Evolutionary conservation across 1,140 invertebrate species (phyloP), one percentile per base, ranked within the genome.

Genomic region (Listronotus oregonensis): DNA sequence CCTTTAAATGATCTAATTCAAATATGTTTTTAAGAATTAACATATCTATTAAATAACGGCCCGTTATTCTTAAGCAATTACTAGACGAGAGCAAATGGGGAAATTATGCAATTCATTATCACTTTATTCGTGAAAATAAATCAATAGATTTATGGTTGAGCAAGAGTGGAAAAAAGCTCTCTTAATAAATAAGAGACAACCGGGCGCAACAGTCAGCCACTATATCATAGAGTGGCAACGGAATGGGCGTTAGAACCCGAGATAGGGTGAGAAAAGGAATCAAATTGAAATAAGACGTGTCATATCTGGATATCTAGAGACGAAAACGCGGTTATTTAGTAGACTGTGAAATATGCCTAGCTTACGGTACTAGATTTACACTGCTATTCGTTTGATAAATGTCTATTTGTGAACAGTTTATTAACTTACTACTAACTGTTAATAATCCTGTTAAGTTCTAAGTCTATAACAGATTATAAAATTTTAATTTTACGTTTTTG

Each of bases 251-350:
- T 59, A 60, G 49, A 64, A 34, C 62, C 31, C 32, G 34, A 54
- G 56, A 54, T 66, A 49, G 64, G 64, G 64, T 66, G 64, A 66
- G 64, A 54, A 66, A 61, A 66, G 64, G 57, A 66, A 66, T 66
- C 57, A 66, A 60, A 66, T 66, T 66, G 64, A 66, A 66, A 66
- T 66, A 66, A 66, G 60, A 66, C 64, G 64, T 66, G 64, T 66
- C 42, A 60, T 60, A 66, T 66, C 64, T 46, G 50, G 43, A 66
- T 54, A 66, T 60, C 57, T 55, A 44, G 27, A 47, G 50, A 51
- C 14, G 56, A 51, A 52, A 59, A 58, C 47, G 46, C 47, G 57
- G 32, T 66, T 59, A 57, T 66, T 63, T 52, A 43, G 55, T 60
- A 31, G 64, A 51, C 55, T 37, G 57, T 66, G 55, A 66, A 47